Conservation (phyloP, 2,113 vertebrate genomes). For the Stigmatopora argus region DNA sequence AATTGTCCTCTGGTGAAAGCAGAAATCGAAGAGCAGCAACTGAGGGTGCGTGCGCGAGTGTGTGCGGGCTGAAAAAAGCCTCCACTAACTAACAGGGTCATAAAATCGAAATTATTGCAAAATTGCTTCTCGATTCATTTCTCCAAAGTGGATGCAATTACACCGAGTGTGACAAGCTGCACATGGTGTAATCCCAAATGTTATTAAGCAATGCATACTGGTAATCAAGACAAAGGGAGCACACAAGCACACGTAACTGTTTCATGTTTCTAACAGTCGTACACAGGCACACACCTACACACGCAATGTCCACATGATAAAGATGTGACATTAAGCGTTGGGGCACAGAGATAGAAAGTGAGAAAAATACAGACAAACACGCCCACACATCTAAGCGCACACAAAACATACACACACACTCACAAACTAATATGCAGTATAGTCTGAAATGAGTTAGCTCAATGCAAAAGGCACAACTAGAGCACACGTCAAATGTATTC, state of each 20-base stretch:
- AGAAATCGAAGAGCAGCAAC: conserved; percentile 31
- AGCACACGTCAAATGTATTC: too few relatives aligned
- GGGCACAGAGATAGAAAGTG: not conserved
- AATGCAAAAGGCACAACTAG: too few relatives aligned
- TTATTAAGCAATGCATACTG: conserved; percentile 40
- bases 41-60: conserved; percentile 17
- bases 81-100: conserved; percentile 23
- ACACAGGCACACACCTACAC: not conserved
- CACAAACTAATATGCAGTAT: too few relatives aligned
- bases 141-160: conserved; percentile 30
- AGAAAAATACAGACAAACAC: not conserved
- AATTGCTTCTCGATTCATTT: conserved; percentile 34
- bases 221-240: conserved; percentile 36
- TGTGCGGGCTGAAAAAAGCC: conserved; percentile 18
- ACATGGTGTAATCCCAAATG: conserved; percentile 43
- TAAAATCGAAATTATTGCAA: conserved; percentile 33
- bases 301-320: not conserved
- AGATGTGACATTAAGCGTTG: not conserved
- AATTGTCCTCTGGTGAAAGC: conserved; percentile 30
- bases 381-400: not conserved
- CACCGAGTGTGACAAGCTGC: conserved; percentile 36
- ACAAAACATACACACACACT: too few relatives aligned
- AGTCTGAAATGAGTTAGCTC: too few relatives aligned
- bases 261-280: conserved; percentile 6
- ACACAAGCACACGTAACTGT: conserved; percentile 16